phyloP scores from a whole-genome alignment of 2,888 invertebrate genomes.

The Phaedon cochleariae region DNA sequence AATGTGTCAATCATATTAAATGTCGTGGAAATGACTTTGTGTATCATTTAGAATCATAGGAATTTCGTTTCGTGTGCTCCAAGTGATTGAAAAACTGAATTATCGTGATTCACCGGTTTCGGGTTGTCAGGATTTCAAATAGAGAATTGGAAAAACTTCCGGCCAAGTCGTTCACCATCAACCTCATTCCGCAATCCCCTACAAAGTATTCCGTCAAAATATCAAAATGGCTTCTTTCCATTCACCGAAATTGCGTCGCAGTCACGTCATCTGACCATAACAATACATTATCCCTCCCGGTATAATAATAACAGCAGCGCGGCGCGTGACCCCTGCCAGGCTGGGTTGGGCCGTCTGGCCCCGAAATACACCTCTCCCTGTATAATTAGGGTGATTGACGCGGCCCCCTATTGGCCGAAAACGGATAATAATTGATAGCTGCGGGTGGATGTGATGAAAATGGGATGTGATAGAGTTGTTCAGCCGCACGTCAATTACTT shows the following conservation, averaged over 20 bases:
- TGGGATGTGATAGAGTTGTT: neutral
- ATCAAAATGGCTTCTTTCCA: neutral
- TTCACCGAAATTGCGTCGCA: neutral
- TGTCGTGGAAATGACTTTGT: too few species aligned
- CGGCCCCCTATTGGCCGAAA: constrained; percentile 33
- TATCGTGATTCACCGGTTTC: too few species aligned
- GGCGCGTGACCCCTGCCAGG: constrained; percentile 35
- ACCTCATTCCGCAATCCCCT: too few species aligned
- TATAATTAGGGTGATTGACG: constrained; percentile 44
- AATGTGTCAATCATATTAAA: too few species aligned
- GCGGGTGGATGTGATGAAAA: constrained; percentile 3
- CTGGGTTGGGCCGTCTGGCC: constrained; percentile 43
- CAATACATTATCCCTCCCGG: constrained; percentile 38
- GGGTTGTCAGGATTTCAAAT: too few species aligned
- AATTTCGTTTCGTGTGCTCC: too few species aligned
- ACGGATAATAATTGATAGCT: constrained; percentile 21
- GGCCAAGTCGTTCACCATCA: too few species aligned
- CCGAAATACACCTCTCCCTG: constrained; percentile 31
- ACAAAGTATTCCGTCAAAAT: neutral
- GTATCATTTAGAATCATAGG: too few species aligned
- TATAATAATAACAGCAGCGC: constrained; percentile 30
- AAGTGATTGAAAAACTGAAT: too few species aligned
- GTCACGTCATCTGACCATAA: neutral
- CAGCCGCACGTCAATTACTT: constrained; percentile 25
- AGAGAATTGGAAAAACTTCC: too few species aligned